Evolutionary conservation across 2,797 vertebrate species (phyloP).

Genomic region (Anguilla marmorata): DNA sequence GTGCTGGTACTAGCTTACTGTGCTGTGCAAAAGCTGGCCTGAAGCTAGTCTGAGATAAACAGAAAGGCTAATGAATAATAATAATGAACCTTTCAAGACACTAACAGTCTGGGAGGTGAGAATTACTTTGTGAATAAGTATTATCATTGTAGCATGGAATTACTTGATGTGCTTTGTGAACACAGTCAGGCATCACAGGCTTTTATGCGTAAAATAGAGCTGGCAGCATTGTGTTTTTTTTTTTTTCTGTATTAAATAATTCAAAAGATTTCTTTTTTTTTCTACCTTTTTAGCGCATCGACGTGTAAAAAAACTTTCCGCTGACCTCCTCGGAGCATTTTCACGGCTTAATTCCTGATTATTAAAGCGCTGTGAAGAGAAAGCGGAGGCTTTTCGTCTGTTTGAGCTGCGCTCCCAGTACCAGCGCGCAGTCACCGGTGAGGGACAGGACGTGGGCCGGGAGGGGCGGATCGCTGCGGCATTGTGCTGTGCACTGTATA

Average conservation of each 20-base stretch:
- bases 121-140: constrained; percentile 6
- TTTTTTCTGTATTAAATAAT: background rate
- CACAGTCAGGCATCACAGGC: background rate
- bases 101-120: background rate
- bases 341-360: background rate
- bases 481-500: constrained; percentile 45
- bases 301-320: background rate
- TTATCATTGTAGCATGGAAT: constrained; percentile 9
- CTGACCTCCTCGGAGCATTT: background rate
- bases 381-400: constrained; percentile 3
- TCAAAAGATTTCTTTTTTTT: background rate
- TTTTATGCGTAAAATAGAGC: background rate
- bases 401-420: background rate
- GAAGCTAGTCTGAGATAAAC: background rate
- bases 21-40: background rate
- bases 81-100: background rate
- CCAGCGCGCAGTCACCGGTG: background rate
- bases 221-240: background rate
- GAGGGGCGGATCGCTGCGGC: background rate
- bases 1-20: background rate
- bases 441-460: constrained; percentile 44
- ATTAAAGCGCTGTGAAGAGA: background rate
- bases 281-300: background rate
- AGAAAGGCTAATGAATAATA: background rate
- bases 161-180: background rate